These are phyloP conservation scores for Mormyrus proboscirostris DNA, from an alignment of 2,797 vertebrate genomes.

Conservation along the genomic window DNA sequence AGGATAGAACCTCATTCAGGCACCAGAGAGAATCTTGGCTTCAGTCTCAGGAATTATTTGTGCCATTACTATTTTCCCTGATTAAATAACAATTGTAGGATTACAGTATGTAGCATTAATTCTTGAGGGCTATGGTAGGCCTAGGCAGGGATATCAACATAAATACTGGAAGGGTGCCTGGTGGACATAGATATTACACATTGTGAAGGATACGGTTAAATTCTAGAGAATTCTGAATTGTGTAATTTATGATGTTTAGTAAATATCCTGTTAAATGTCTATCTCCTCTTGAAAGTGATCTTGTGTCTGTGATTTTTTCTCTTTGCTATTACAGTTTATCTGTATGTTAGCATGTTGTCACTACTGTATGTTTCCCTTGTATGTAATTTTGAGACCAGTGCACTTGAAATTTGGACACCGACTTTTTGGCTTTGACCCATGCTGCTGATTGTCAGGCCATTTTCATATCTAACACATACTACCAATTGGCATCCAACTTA, in stretches of 20 bases:
- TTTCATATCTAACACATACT: neutral
- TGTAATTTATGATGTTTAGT: neutral
- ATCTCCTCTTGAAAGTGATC: neutral
- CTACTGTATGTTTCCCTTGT: neutral
- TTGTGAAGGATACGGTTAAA: neutral
- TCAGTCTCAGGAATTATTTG: neutral
- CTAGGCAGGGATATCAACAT: neutral
- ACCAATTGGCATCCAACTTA: neutral
- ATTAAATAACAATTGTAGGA: constrained; percentile 1
- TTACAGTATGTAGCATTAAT: neutral
- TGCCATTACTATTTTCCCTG: neutral
- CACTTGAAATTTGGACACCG: neutral
- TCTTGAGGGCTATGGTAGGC: neutral
- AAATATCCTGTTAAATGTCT: neutral
- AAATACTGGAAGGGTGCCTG: neutral
- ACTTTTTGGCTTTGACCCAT: neutral
- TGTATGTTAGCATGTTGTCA: neutral
- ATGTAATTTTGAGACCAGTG: neutral
- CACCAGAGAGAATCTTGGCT: neutral
- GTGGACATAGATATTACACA: neutral
- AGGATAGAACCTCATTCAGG: neutral
- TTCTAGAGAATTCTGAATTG: neutral
- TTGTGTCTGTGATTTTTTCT: neutral
- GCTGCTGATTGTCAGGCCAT: neutral
- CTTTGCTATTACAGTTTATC: neutral